phyloP scores from a whole-genome alignment of 2,113 vertebrate genomes.

The Fregetta grallaria region DNA sequence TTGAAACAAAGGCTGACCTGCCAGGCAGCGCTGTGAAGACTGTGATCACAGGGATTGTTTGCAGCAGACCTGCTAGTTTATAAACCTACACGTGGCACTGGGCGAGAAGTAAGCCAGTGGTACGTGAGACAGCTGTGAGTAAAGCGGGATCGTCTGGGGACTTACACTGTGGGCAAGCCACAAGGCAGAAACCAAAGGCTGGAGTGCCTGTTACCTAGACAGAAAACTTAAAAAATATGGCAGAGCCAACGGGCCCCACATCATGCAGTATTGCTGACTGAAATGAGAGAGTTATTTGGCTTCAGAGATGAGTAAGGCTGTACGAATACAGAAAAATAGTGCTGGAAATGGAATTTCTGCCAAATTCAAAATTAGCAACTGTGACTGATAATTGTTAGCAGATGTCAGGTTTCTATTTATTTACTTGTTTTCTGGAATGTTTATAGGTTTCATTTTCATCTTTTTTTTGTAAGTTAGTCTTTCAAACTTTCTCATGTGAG shows the following conservation, averaged over 20 bases:
- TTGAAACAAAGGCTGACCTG: neutral
- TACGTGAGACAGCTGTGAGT: neutral
- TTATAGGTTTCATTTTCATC: neutral
- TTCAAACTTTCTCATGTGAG: neutral
- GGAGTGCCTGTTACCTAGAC: neutral
- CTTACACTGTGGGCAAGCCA: neutral
- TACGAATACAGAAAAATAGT: neutral
- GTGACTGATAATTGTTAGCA: neutral
- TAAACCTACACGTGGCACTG: neutral
- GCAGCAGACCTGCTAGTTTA: neutral
- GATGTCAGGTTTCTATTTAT: constrained; percentile 14
- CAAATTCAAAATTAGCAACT: constrained; percentile 18
- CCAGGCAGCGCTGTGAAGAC: neutral
- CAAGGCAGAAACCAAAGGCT: neutral
- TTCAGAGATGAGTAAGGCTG: neutral
- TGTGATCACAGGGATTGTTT: neutral
- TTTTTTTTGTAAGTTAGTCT: neutral
- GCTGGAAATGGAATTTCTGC: constrained; percentile 2
- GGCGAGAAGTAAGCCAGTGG: neutral
- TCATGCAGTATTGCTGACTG: neutral
- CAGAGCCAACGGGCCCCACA: neutral
- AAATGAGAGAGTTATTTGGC: neutral
- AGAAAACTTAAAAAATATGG: neutral
- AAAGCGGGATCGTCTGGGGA: neutral
- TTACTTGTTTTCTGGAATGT: neutral